These are phyloP conservation scores for Coreius guichenoti DNA, from an alignment of 2,797 vertebrate genomes.

Conservation along the genomic window DNA sequence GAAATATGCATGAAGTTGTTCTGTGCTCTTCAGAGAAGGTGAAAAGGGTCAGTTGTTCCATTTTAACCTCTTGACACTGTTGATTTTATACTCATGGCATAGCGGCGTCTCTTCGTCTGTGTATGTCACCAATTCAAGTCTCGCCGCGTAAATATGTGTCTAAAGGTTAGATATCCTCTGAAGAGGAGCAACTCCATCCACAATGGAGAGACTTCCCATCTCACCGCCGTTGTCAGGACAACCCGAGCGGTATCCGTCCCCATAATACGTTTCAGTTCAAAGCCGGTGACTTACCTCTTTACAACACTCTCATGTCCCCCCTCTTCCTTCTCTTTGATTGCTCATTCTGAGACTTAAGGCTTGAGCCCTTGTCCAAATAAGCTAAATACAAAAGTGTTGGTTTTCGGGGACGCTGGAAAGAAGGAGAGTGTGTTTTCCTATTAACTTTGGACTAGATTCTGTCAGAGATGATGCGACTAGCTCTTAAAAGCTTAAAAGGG, in stretches of 20 bases:
- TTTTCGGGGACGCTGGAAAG: constrained; percentile 7
- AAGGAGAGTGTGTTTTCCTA: constrained; percentile 15
- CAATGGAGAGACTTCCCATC: constrained; percentile 84
- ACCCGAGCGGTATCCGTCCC: constrained; percentile 81
- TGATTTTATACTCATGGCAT: constrained; percentile 49
- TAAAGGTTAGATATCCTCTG: constrained; percentile 79
- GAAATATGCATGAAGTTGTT: constrained; percentile 6
- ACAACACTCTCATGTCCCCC: constrained; percentile 78
- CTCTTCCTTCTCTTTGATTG: constrained; percentile 81
- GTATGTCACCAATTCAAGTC: constrained; percentile 81
- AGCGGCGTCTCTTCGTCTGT: constrained; percentile 87
- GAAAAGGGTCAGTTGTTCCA: constrained; percentile 36
- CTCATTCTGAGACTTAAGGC: constrained; percentile 37
- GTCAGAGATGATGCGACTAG: neutral
- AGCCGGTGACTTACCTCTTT: constrained; percentile 77
- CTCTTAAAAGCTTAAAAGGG: neutral
- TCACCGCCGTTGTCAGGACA: constrained; percentile 86
- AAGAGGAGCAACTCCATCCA: constrained; percentile 86
- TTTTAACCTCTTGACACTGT: constrained; percentile 40
- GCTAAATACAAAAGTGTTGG: constrained; percentile 25
- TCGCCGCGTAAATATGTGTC: constrained; percentile 81
- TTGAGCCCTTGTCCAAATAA: constrained; percentile 72
- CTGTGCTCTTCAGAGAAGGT: constrained; percentile 30
- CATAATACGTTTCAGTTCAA: constrained; percentile 87
- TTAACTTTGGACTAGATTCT: neutral